Base-by-base conservation (phyloP, 2,888 invertebrate species). In the Trichopria drosophilae region DNA sequence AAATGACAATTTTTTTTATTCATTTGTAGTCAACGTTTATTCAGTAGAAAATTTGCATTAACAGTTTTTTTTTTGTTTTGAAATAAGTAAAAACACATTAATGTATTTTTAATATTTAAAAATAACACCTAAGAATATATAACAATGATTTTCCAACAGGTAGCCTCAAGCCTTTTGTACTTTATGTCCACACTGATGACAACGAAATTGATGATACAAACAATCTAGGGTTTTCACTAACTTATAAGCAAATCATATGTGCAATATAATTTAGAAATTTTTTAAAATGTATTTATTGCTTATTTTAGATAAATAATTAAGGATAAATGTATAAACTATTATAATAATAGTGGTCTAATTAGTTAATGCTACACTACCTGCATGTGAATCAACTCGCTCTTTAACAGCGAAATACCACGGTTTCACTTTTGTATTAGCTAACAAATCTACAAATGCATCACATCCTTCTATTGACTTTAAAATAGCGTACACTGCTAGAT, bases 381-480 rank as follows among this genome's bases (percentile, higher is more conserved):
- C 77, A 67, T 82, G 84, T 36, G 72, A 76, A 15, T 79, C 68
- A 20, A 90, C 83, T 53, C 78, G 79, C 26, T 81, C 78, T 66
- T 88, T 88, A 74, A 91, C 87, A 7, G 81, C 79, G 59, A 81
- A 80, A 73, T 87, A 96, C 96, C 96, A 91, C 16, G 69, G 76
- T 26, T 82, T 82, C 41, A 96, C 85, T 40, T 84, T 82, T 0
- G 93, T 91, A 63, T 90, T 80, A 2, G 79, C 63, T 24, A 87
- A 73, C 35, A 89, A 77, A 73, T 97, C 97, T 62, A 86, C 78
- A 72, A 97, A 97, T 0, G 97, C 93, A 29, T 80, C 75, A 67
- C 95, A 95, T 0, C 96, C 96, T 76, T 97, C 94, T 70, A 97
- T 93, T 69, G 95, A 93, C 71, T 84, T 88, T 4, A 97, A 79